phyloP scores from a whole-genome alignment of 2,113 vertebrate genomes.

The Callorhinus ursinus region DNA sequence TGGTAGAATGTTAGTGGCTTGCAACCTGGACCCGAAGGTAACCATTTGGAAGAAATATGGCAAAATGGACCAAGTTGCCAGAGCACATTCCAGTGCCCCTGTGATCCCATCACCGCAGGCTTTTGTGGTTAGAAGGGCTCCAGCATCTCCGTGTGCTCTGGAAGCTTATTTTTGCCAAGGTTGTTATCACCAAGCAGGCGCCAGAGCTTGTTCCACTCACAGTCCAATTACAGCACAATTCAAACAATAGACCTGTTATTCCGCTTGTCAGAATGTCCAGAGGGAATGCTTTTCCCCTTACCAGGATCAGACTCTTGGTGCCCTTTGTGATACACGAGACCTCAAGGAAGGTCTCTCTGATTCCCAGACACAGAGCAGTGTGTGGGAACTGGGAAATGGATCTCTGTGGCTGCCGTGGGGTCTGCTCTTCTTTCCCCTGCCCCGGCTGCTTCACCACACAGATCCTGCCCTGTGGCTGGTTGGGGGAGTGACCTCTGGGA shows the following conservation, averaged over 20 bases:
- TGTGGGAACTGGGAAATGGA: neutral
- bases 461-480: neutral
- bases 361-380: neutral
- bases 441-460: neutral
- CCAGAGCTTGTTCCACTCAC: neutral
- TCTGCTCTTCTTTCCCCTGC: neutral
- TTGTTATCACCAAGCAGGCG: constrained; percentile 48
- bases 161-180: constrained; percentile 39
- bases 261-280: neutral
- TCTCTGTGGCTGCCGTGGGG: no score
- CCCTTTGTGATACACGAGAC: constrained; percentile 28
- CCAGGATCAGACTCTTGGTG: neutral
- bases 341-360: neutral
- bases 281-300: neutral
- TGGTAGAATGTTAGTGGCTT: neutral
- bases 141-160: neutral
- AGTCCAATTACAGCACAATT: neutral
- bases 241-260: constrained; percentile 46
- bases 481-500: neutral
- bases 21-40: neutral
- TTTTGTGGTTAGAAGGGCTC: neutral
- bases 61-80: neutral
- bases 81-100: neutral
- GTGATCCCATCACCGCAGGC: neutral
- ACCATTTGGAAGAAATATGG: neutral